phyloP scores from a whole-genome alignment of 2,888 invertebrate species.

The Craniophora ligustri region DNA sequence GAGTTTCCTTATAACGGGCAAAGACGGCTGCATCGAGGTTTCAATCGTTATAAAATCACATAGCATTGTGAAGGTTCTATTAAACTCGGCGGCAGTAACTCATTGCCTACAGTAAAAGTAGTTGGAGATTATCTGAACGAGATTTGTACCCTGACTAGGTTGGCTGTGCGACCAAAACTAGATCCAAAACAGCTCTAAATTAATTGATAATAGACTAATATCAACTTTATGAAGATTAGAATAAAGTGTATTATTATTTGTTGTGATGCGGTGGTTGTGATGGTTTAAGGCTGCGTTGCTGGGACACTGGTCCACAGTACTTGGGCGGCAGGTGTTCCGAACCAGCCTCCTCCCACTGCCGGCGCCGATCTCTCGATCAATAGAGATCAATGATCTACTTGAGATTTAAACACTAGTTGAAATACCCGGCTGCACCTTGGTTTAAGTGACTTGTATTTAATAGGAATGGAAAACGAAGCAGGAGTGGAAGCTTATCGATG shows the following conservation, averaged over 20 bases:
- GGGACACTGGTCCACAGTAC: conserved; percentile 81
- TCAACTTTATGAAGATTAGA: conserved; percentile 57
- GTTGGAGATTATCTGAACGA: conserved; percentile 81
- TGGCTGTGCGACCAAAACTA: conserved; percentile 58
- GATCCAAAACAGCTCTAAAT: conserved; percentile 40
- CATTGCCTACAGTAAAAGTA: conserved; percentile 79
- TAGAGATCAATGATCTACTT: conserved; percentile 85
- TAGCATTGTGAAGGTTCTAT: conserved; percentile 70
- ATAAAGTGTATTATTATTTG: conserved; percentile 65
- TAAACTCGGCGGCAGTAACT: conserved; percentile 70
- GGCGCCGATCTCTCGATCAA: conserved; percentile 77
- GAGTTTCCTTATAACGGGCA: conserved; percentile 50
- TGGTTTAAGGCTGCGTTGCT: conserved; percentile 52
- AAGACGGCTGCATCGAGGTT: conserved; percentile 46
- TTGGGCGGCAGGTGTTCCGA: conserved; percentile 87
- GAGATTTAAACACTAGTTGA: conserved; percentile 81
- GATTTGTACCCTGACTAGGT: conserved; percentile 85
- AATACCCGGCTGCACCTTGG: conserved; percentile 43
- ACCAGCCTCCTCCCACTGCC: conserved; percentile 85
- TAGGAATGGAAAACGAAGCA: conserved; percentile 26
- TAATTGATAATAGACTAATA: conserved; percentile 30
- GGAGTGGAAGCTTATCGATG: conserved; percentile 12
- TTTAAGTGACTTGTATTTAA: conserved; percentile 37
- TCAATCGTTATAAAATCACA: conserved; percentile 66
- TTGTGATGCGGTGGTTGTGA: conserved; percentile 44